Percentiles rank a stretch among this genome's conserved stretches.
Conservation (phyloP, 2,888 invertebrate genomes). For the Drosophila koepferae region DNA sequence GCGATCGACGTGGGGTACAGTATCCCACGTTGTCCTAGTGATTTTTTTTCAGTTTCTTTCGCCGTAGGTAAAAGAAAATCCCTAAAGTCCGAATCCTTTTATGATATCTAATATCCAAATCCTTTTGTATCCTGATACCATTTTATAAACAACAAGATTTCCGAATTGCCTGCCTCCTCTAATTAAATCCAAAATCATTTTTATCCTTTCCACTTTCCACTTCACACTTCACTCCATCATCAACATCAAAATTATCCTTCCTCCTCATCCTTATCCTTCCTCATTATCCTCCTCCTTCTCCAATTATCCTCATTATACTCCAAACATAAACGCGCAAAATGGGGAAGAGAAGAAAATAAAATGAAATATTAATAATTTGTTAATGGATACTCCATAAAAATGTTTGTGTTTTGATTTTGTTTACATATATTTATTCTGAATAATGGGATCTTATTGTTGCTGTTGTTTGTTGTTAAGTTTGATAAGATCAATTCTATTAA, state of each 20-base stretch:
- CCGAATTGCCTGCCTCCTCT: conserved; percentile 67
- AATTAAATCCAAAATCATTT: conserved; percentile 62
- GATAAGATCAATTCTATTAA: conserved; percentile 50
- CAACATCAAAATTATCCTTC: conserved; percentile 61
- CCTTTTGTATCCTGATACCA: conserved; percentile 55
- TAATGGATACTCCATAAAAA: conserved; percentile 43
- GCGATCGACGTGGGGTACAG: conserved; percentile 54
- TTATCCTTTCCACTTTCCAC: conserved; percentile 45
- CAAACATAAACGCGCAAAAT: conserved; percentile 78
- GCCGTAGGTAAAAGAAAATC: conserved; percentile 46
- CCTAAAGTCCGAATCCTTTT: conserved; percentile 57
- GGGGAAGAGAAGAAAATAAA: conserved; percentile 78
- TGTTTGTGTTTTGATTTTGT: conserved; percentile 49
- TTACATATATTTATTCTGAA: conserved; percentile 65
- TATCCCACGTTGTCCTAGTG: conserved; percentile 71
- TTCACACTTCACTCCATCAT: conserved; percentile 52
- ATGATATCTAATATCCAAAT: conserved; percentile 56
- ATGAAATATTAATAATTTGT: conserved; percentile 74
- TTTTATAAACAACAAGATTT: conserved; percentile 44
- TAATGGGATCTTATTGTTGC: conserved; percentile 31
- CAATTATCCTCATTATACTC: conserved; percentile 71
- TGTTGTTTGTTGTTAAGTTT: conserved; percentile 31
- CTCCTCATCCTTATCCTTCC: conserved; percentile 60
- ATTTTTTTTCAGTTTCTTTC: conserved; percentile 16
- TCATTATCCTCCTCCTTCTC: conserved; percentile 62